Conservation (phyloP, 2,113 vertebrate genomes). For the Sebastes schlegelii region DNA sequence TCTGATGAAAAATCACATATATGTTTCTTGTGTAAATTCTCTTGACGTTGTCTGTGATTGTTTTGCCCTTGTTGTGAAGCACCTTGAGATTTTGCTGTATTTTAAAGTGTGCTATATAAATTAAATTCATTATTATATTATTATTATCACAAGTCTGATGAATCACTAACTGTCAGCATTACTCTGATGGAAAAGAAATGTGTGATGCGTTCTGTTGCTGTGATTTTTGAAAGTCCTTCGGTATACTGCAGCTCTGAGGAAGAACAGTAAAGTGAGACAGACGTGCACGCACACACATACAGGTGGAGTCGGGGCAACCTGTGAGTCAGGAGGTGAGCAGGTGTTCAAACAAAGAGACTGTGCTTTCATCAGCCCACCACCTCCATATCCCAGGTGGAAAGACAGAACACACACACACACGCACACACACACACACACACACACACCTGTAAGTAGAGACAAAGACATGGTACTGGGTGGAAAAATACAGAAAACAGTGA, state of each 20-base stretch:
- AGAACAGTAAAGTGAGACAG: neutral
- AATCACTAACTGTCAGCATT: neutral
- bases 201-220: neutral
- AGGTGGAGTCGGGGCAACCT: conserved; percentile 50
- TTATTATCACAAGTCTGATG: neutral
- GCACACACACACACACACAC: conserved; percentile 36
- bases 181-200: neutral
- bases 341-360: conserved; percentile 84
- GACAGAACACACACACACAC: conserved; percentile 32
- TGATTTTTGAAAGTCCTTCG: conserved; percentile 20
- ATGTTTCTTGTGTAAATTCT: no score
- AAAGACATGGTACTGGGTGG: conserved; percentile 33
- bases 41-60: no score
- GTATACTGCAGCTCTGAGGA: conserved; percentile 1
- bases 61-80: no score
- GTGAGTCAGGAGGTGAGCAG: conserved; percentile 77
- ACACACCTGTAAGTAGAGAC: conserved; percentile 26
- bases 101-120: no score
- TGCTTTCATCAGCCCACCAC: conserved; percentile 74
- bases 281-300: conserved; percentile 9
- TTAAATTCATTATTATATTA: no score
- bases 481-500: conserved; percentile 46
- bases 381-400: conserved; percentile 69
- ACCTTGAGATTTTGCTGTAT: no score
- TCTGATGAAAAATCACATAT: neutral